phyloP scores from a whole-genome alignment of 2,797 vertebrate species.

The Ctenopoma multispine region DNA sequence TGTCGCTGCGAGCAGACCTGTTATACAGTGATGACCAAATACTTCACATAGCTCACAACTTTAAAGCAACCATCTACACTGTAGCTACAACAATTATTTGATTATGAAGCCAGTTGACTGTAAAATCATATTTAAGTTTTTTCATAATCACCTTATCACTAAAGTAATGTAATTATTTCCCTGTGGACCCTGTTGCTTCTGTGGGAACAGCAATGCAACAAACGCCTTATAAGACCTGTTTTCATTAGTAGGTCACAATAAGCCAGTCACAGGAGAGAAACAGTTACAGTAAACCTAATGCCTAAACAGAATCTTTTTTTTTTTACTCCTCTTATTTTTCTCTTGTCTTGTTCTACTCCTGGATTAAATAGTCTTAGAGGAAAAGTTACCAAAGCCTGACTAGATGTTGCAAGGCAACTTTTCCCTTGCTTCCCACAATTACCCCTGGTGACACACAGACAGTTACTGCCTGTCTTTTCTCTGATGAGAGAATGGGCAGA shows the following conservation, averaged over 20 bases:
- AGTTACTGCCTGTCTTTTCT: conserved; percentile 83
- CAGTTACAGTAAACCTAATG: neutral
- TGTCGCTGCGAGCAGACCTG: too few species aligned
- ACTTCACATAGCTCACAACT: neutral
- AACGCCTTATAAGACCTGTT: conserved; percentile 18
- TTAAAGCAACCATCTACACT: neutral
- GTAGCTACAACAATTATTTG: neutral
- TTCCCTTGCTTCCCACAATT: conserved; percentile 77
- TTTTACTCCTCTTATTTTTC: conserved; percentile 12
- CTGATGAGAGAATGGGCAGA: conserved; percentile 79
- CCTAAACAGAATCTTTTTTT: neutral
- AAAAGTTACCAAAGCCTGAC: conserved; percentile 59
- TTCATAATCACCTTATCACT: neutral
- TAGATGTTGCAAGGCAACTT: conserved; percentile 75
- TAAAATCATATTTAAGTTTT: neutral
- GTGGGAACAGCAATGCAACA: conserved; percentile 10
- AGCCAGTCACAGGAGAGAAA: conserved; percentile 6
- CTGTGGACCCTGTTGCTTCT: neutral
- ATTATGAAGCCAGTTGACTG: neutral
- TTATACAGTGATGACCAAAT: too few species aligned
- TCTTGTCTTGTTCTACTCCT: conserved; percentile 23
- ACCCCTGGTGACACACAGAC: conserved; percentile 80
- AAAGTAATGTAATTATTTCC: neutral
- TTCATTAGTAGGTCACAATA: conserved; percentile 17
- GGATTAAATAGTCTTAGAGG: conserved; percentile 34